Percentiles rank a stretch among this genome's conserved stretches.
phyloP scores from a whole-genome alignment of 64 coral and sea anemone species.

The Actinia equina region DNA sequence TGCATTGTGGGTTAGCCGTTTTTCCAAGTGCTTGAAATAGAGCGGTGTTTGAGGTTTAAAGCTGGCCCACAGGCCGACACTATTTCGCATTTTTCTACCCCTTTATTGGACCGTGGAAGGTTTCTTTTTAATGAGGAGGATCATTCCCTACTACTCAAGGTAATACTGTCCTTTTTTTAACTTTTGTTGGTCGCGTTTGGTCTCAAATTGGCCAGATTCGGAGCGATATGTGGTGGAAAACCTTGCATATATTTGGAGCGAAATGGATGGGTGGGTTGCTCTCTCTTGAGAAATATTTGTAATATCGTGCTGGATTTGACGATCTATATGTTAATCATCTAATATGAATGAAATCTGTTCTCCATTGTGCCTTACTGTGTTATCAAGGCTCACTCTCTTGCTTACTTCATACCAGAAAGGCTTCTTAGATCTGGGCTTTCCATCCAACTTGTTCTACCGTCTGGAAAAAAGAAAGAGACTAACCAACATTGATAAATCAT shows the following conservation, averaged over 20 bases:
- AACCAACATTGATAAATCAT: constrained; percentile 24
- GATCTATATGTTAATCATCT: constrained; percentile 37
- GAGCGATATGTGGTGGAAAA: constrained; percentile 25
- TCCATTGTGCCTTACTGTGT: neutral
- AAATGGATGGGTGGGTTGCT: constrained; percentile 87
- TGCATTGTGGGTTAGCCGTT: constrained; percentile 98
- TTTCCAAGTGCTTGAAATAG: constrained; percentile 92
- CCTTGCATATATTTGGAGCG: constrained; percentile 28
- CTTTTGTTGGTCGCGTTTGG: neutral
- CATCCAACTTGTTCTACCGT: neutral
- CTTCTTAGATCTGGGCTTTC: neutral
- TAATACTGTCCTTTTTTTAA: constrained; percentile 38
- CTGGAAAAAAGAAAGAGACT: constrained; percentile 8
- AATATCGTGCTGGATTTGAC: constrained; percentile 59
- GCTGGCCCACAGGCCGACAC: constrained; percentile 42
- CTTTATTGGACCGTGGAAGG: constrained; percentile 36
- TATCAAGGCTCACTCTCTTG: neutral
- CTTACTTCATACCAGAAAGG: neutral
- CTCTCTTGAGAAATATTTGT: constrained; percentile 85
- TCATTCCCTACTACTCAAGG: constrained; percentile 46
- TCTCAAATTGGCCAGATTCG: constrained; percentile 30
- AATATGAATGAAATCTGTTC: neutral
- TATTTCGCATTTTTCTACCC: constrained; percentile 53
- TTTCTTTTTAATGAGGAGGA: constrained; percentile 64
- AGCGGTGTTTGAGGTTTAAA: constrained; percentile 98